Evolutionary conservation across 2,113 vertebrate species (phyloP), one percentile per base, ranked within the genome.

Genomic region (Sceloporus tristichus): DNA sequence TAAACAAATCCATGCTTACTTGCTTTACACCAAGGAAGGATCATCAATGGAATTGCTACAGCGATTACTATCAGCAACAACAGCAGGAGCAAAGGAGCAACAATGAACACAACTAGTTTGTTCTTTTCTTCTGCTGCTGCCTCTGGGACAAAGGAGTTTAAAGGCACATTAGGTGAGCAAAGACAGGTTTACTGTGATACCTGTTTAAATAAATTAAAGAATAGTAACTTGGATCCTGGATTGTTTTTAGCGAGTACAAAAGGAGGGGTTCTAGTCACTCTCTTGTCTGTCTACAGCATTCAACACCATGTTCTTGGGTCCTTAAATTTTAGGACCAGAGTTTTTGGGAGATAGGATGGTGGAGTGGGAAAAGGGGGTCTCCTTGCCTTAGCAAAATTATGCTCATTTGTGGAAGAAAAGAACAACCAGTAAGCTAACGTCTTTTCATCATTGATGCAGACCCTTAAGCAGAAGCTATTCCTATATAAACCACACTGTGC

Each of bases 11-110:
- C 86, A 87, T 34, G 96, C 96, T 95, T 87, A 97, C 97, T 95
- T 94, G 95, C 85, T 96, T 95, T 97, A 87, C 87, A 93, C 85
- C 93, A 94, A 73, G 90, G 92, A 79, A 92, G 94, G 53, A 95
- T 7, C 74, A 94, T 79, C 84, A 94, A 90, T 10, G 1, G 85
- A 90, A 95, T 86, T 84, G 91, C 88, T 34, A 94, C 42, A 90
- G 78, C 82, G 70, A 93, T 25, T 54, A 77, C 79, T 54, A 88
- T 80, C 3, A 95, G 0, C 1, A 91, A 7, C 18, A 96, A 80
- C 2, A 94, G 83, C 38, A 96, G 82, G 74, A 94, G 91, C 8
- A 95, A 21, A 90, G 19, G 93, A 62, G 88, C 86, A 85, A 82
- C 91, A 91, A 93, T 93, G 14, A 86, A 25, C 54, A 90, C 1